These are phyloP conservation scores for Fopius arisanus DNA, from an alignment of 1,140 invertebrate genomes.

Conservation along the genomic window DNA sequence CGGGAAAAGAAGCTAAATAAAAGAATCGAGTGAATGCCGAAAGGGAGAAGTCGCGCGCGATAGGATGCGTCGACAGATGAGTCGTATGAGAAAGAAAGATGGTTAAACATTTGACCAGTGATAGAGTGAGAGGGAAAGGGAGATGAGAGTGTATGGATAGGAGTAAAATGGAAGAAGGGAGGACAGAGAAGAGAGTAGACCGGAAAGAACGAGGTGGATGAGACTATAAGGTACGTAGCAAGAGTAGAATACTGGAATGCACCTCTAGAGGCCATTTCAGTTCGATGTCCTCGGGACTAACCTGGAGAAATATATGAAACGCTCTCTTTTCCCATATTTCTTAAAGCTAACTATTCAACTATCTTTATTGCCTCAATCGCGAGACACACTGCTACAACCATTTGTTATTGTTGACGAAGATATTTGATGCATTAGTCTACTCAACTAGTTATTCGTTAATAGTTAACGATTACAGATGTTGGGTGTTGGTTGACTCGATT, in stretches of 20 bases:
- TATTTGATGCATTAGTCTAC: too few relatives aligned
- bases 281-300: conserved; percentile 60
- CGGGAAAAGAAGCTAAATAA: conserved; percentile 26
- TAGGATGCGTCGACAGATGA: conserved; percentile 18
- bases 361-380: too few relatives aligned
- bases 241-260: conserved; percentile 59
- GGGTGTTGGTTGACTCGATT: too few relatives aligned
- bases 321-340: background rate
- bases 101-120: background rate
- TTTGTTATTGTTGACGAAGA: too few relatives aligned
- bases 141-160: background rate
- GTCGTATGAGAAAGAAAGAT: background rate
- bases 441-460: too few relatives aligned
- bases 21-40: conserved; percentile 26
- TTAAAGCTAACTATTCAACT: background rate
- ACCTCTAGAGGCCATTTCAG: conserved; percentile 61
- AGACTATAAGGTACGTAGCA: conserved; percentile 48
- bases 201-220: conserved; percentile 28
- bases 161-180: conserved; percentile 23
- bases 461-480: too few relatives aligned
- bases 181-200: conserved; percentile 8
- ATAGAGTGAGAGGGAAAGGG: conserved; percentile 3
- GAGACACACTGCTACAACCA: too few relatives aligned
- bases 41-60: conserved; percentile 24
- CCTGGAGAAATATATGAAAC: background rate